phyloP scores from a whole-genome alignment of 2,797 vertebrate genomes.

The Eremophila alpestris region DNA sequence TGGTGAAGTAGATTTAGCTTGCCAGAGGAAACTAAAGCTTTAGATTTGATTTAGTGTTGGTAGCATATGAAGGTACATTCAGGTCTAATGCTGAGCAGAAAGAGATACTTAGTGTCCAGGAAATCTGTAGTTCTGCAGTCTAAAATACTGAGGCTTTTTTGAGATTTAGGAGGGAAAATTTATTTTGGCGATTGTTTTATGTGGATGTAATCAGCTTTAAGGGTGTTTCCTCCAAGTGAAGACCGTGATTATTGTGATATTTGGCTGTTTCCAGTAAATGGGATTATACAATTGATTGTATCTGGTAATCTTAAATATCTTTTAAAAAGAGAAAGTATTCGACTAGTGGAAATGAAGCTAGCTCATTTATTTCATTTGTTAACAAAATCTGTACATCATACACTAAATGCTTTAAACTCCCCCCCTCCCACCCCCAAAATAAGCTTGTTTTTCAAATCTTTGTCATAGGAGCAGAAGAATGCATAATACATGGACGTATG shows the following conservation, averaged over 20 bases:
- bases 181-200: not conserved
- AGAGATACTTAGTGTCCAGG: not conserved
- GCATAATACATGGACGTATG: not conserved
- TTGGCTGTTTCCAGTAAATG: not conserved
- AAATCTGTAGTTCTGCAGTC: not conserved
- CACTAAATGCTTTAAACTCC: not conserved
- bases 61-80: not conserved
- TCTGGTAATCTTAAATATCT: not conserved
- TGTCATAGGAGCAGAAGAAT: not conserved
- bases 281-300: not conserved
- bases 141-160: not conserved
- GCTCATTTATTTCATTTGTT: not conserved
- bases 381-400: not conserved
- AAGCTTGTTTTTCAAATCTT: not conserved
- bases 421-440: rapidly evolving
- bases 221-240: not conserved
- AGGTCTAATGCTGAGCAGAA: not conserved
- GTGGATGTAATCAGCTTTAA: not conserved
- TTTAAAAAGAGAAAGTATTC: not conserved
- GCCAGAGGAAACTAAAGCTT: not conserved
- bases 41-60: not conserved
- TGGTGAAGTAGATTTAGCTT: not conserved
- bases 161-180: not conserved
- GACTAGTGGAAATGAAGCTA: not conserved
- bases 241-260: not conserved